Base-by-base conservation (phyloP, 2,888 invertebrate species). In the Agelastica alni region DNA sequence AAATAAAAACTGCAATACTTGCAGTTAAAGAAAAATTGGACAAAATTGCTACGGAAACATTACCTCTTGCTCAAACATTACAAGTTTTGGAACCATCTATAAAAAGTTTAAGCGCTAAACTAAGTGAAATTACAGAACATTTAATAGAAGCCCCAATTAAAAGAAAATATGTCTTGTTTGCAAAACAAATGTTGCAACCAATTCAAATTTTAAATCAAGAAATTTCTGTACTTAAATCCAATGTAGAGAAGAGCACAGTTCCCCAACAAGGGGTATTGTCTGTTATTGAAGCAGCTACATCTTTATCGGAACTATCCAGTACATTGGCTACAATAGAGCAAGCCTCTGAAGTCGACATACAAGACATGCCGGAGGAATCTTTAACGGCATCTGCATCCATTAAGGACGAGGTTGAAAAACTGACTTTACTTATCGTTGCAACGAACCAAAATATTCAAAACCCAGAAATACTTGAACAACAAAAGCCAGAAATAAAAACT, bases 401-500 rank as follows among this genome's bases (percentile, higher is more conserved):
- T 7, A 41, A 41, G n/a, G 48, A 60, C 28, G 57, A 59, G 1
- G 4, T 20, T 20, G 14, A 10, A 34, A 36, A 53, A 34, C 20
- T 57, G 18, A 31, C 41, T 14, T 26, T 34, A 22, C 7, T 49
- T 12, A 3, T 49, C 22, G 44, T 47, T 6, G 48, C 57, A 34
- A 32, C 59, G 2, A 55, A 59, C 45, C 52, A 55, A 26, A 32
- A 20, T 4, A 10, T 53, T 5, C 12, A 45, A 12, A 51, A 63
- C 32, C 58, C 65, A 7, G 56, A 61, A 43, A 36, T 58, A 31
- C 17, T 58, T 3, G 54, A 64, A 46, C 10, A 49, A 16, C 56
- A 62, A 26, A 62, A 63, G 44, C 53, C 58, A 13, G 55, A 61
- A 51, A 7, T 68, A 6, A 31, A 46, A 13, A 42, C 61, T 39